These are phyloP conservation scores for Trichomalopsis sarcophagae DNA, from an alignment of 1,140 invertebrate genomes.

Conservation along the genomic window DNA sequence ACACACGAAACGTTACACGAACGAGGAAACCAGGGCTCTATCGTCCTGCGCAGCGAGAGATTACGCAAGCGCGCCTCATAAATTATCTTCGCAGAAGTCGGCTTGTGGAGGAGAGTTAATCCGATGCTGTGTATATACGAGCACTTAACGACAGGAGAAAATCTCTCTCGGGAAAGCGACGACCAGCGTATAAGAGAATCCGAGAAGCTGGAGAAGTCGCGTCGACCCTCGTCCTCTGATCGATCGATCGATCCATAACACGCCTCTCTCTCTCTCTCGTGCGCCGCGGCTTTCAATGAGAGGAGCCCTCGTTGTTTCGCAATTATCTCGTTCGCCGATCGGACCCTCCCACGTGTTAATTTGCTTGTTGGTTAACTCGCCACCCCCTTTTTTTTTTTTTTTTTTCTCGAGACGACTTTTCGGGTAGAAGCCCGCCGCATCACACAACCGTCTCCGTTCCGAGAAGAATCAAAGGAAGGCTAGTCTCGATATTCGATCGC, in stretches of 20 bases:
- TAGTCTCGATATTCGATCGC: slow-evolving; percentile 45
- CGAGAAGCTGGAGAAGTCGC: slow-evolving; percentile 49
- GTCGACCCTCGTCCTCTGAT: background rate
- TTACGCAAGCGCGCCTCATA: slow-evolving; percentile 4
- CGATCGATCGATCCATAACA: slow-evolving; percentile 57
- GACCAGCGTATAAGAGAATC: background rate
- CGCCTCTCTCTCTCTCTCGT: slow-evolving; percentile 48
- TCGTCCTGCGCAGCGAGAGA: background rate
- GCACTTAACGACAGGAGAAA: background rate
- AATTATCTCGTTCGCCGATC: slow-evolving; percentile 71
- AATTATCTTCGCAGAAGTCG: slow-evolving; percentile 32
- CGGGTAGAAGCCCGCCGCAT: background rate
- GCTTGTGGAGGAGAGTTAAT: background rate
- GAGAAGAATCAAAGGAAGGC: slow-evolving; percentile 48
- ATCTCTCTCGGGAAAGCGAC: background rate
- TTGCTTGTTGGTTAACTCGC: slow-evolving; percentile 74
- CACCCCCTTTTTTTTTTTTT: slow-evolving; percentile 48
- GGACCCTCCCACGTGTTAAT: slow-evolving; percentile 73
- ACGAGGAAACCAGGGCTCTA: background rate
- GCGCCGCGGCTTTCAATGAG: slow-evolving; percentile 24
- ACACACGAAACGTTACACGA: background rate
- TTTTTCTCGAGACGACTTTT: slow-evolving; percentile 46
- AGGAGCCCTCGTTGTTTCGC: slow-evolving; percentile 55
- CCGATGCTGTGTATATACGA: slow-evolving; percentile 16
- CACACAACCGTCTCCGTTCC: slow-evolving; percentile 2